Conservation (phyloP, 2,797 vertebrate genomes). For the Sebastes itinus region DNA sequence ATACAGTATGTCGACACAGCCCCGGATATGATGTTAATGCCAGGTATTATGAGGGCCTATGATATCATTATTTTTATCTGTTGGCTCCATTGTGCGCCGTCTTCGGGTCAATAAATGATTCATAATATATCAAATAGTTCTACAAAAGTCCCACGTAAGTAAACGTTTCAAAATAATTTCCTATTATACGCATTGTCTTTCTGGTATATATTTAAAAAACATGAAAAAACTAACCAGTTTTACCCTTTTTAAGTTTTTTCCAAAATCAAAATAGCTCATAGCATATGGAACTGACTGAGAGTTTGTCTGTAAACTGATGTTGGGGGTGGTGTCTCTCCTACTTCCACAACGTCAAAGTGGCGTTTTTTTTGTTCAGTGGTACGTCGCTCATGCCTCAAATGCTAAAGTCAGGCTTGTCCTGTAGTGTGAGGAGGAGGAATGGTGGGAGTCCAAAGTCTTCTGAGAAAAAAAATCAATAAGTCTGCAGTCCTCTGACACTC, state of each 20-base stretch:
- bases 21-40: not conserved
- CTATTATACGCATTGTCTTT: not conserved
- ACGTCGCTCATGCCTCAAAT: not conserved
- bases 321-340: slow-evolving; percentile 8
- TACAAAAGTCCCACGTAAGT: slow-evolving; percentile 39
- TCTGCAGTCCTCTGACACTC: slow-evolving; percentile 26
- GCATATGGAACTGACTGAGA: slow-evolving; percentile 67
- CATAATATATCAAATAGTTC: slow-evolving; percentile 43
- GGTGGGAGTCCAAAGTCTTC: slow-evolving; percentile 21
- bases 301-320: slow-evolving; percentile 46
- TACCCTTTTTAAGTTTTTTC: slow-evolving; percentile 51
- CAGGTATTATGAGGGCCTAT: slow-evolving; percentile 4
- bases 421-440: slow-evolving; percentile 42
- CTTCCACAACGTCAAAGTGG: slow-evolving; percentile 22
- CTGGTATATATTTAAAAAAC: not conserved
- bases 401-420: slow-evolving; percentile 21
- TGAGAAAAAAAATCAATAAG: slow-evolving; percentile 13
- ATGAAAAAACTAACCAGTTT: slow-evolving; percentile 33
- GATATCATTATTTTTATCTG: not conserved
- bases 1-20: not conserved
- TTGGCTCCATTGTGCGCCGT: not conserved
- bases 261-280: slow-evolving; percentile 56
- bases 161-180: slow-evolving; percentile 8
- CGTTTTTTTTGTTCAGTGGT: not conserved
- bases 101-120: not conserved